Base-by-base conservation (phyloP, 2,888 invertebrate species). In the Xylota sylvarum region DNA sequence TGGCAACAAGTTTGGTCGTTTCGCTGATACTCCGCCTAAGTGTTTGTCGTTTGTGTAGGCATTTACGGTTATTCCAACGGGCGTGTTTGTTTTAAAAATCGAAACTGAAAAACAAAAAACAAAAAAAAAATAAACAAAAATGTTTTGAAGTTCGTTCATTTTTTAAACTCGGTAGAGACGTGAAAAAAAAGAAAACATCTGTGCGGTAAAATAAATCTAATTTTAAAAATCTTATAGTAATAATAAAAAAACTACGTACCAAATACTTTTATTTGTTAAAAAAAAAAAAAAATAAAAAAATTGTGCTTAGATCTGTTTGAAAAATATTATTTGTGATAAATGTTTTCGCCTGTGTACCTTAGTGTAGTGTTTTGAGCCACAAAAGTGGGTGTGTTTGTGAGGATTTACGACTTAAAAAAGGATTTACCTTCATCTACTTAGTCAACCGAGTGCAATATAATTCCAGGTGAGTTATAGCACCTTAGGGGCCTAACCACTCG, bases 1-100 rank as follows among this genome's bases (percentile, higher is more conserved):
- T 85, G 76, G 81, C 81, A 85, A 85, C 76, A 76, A 81, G 81
- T 85, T 67, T 72, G 81, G 85, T 85, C 48, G 76, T 72, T 60
- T 65, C 60, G 37, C 30, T 50, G n/a, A 40, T 40, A 60, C 32
- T 19, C 4, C 58, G 30, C 23, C 3, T 48, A 37, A 17, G 17
- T 14, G 37, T 14, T 27, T 37, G 60, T 5, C 14, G 40, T 60
- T 14, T 17, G 27, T n/a, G 30, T 40, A 10, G 9, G 14, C 43
- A 1, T 23, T 65, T 65, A 40, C 67, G 48, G 46, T 78, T 27
- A 9, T 23, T 69, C 65, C 37, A 56, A 72, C 58, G 81, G 48
- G 43, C 60, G 74, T 69, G 62, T 43, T 52, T 17, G 62, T 46
- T 19, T 40, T 7, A 55, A 30, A 7, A 14, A 40, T 4, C 9